Base-by-base conservation (phyloP, 2,113 vertebrate species). In the Ictidomys tridecemlineatus region DNA sequence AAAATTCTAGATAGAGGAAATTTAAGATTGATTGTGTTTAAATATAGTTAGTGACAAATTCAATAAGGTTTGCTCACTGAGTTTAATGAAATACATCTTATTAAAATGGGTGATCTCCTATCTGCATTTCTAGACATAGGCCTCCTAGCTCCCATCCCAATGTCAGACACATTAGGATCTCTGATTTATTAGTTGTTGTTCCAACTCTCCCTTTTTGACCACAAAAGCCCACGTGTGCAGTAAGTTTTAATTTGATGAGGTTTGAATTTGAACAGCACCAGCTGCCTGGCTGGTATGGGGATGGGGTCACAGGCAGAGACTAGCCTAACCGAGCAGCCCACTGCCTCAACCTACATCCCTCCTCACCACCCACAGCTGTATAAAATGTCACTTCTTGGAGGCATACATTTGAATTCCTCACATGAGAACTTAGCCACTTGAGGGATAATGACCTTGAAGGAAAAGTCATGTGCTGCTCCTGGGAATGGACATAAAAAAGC, bases 1-100 rank as follows among this genome's bases (percentile, higher is more conserved):
- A 11, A 76, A 85, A 95, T 88, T 96, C 96, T 97, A 80, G 76
- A 78, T 77, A 34, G 53, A 65, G 37, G 63, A 87, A 95, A 77
- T 76, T 70, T 89, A 84, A 95, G 69, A 91, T 73, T 84, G 85
- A 97, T 73, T 72, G 4, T 70, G 32, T 96, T 96, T 80, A 93
- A 94, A 69, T 86, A 79, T 8, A 79, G 56, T 95, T 97, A 96
- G 89, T 78, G 70, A 53, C 95, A 97, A 95, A 97, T 82, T 78
- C 70, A 95, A 18, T 79, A 95, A 53, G 12, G 51, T 48, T 92
- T 69, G 39, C 12, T 95, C 61, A 69, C n/a, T 42, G 77, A 42
- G 28, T 56, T 79, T 78, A 85, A 80, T 74, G 63, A 80, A 58
- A 85, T 22, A 76, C 22, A 56, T 74, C 95, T 96, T 61, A 98